A percentile compares a stretch with the other conserved stretches of the same genome.
Evolutionary conservation across 2,888 invertebrate species (phyloP).

Genomic region (Hydroisotoma schaefferi): DNA sequence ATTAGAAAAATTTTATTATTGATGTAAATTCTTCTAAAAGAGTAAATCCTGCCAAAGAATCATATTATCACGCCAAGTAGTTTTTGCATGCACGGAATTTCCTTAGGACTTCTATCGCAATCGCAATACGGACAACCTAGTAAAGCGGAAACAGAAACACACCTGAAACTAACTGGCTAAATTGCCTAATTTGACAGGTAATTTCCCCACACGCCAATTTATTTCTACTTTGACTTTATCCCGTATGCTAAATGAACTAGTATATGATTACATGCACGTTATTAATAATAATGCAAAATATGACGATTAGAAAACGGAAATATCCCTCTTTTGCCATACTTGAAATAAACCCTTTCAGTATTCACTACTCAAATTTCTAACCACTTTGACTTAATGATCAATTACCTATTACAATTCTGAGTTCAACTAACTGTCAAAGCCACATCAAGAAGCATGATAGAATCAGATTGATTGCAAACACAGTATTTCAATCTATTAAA

Average conservation of each 20-base stretch:
- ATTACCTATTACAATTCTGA: not conserved
- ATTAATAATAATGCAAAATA: no score
- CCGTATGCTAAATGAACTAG: not conserved
- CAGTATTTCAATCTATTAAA: not conserved
- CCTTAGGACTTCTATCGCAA: no score
- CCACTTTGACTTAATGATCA: constrained; percentile 1
- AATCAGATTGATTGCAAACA: constrained; percentile 12
- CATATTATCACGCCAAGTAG: no score
- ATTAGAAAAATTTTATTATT: no score
- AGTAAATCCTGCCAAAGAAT: no score
- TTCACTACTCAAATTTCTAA: constrained; percentile 12
- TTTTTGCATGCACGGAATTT: no score
- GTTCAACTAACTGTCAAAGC: not conserved
- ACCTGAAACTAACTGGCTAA: no score
- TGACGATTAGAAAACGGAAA: no score
- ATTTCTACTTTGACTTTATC: not conserved
- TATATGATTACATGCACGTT: not conserved
- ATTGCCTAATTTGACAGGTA: not conserved
- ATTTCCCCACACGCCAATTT: not conserved
- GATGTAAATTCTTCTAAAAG: no score
- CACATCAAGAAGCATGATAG: constrained; percentile 4
- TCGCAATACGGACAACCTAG: no score
- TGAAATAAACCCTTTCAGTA: not conserved
- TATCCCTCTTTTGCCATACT: not conserved
- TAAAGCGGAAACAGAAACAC: no score